Base-by-base conservation (phyloP, 2,113 vertebrate genomes). In the Istiophorus platypterus region DNA sequence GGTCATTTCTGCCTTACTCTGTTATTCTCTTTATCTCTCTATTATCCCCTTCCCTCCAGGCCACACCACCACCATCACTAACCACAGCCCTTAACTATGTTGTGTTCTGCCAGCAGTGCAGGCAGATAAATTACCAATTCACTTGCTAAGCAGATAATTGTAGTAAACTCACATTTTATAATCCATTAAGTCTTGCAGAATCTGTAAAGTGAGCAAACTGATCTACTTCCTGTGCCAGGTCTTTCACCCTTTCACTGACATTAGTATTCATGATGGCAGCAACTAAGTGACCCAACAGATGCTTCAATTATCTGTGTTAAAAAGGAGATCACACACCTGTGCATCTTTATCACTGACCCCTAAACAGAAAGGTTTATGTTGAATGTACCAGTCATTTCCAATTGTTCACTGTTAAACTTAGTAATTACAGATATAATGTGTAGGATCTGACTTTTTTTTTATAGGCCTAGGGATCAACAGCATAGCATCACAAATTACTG, bases 111-210 rank as follows among this genome's bases (percentile, higher is more conserved):
- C 71, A 73, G 51, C 54, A 63, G 13, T 56, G n/a, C 31, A 45
- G 59, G 59, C 68, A 82, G 82, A 66, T 84, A 72, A 91, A 87
- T 66, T 63, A 82, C 63, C 82, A 56, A n/a, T 59, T 62, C 56
- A 66, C 52, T 54, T 62, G 67, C 64, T 86, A 86, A 92, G 89
- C 76, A 86, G 86, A 83, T 90, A 76, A 89, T 79, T 86, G 58
- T 27, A 59, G 58, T 80, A 76, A 63, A 61, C 49, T 81, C 59
- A 57, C 52, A 59, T 29, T 68, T 72, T 45, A 80, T 85, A 88
- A 87, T 80, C 77, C 65, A 63, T 57, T 41, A 78, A 85, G 88
- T 83, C 77, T 62, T 26, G 39, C 72, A 68, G 74, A 84, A 85
- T 81, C 51, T 70, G 34, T 63, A 72, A 75, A 85, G 81, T 69